Conservation (phyloP, 2,888 invertebrate species). For the Leptinotarsa tumamoca region DNA sequence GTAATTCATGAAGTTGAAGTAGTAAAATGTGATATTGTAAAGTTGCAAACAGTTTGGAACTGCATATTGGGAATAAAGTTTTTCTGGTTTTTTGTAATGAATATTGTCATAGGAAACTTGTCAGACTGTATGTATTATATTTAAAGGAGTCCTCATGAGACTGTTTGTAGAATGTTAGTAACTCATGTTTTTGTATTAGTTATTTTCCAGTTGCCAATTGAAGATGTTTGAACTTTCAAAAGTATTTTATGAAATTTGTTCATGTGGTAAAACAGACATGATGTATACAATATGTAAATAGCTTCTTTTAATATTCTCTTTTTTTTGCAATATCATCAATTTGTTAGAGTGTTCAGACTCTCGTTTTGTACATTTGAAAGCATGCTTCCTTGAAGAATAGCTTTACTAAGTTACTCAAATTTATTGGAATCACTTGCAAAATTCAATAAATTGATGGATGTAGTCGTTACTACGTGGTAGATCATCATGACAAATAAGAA, state of each 20-base stretch:
- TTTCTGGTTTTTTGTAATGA: not conserved
- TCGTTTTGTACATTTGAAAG: constrained; percentile 1
- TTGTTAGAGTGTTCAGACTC: not conserved
- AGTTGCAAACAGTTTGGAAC: not conserved
- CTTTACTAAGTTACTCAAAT: constrained; percentile 2
- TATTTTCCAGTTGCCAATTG: constrained; percentile 35
- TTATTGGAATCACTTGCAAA: constrained; percentile 1
- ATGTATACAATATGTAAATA: constrained; percentile 1
- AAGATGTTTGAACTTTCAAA: not conserved
- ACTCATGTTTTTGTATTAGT: not conserved
- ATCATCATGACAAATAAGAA: too few relatives aligned
- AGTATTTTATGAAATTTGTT: constrained; percentile 1
- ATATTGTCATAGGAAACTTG: not conserved
- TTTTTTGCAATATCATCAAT: not conserved
- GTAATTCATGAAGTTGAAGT: too few relatives aligned
- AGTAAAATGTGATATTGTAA: too few relatives aligned
- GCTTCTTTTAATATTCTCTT: not conserved
- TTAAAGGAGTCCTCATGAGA: constrained; percentile 41
- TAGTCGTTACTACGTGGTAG: too few relatives aligned
- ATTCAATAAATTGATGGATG: not conserved
- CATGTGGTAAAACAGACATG: not conserved
- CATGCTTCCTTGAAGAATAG: not conserved
- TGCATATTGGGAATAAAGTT: not conserved
- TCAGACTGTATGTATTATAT: constrained; percentile 36
- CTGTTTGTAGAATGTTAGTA: constrained; percentile 37